Evolutionary conservation across 2,797 vertebrate species (phyloP).

Genomic region (Crenuchus spilurus): DNA sequence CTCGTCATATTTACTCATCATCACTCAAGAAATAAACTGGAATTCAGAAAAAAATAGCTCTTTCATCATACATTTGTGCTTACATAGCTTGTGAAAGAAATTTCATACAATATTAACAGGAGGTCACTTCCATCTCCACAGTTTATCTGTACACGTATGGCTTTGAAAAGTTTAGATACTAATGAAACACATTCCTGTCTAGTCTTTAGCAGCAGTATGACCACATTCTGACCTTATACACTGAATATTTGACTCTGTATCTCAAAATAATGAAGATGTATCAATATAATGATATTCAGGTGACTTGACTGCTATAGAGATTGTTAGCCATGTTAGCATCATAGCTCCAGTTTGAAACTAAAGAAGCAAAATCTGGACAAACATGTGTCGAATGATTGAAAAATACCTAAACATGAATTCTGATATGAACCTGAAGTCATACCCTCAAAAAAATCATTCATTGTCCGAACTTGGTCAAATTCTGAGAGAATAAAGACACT

Average conservation of each 20-base stretch:
- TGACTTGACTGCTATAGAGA: no score
- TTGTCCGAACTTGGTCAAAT: no score
- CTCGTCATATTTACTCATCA: constrained; percentile 38
- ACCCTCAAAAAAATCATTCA: no score
- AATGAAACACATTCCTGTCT: constrained; percentile 7
- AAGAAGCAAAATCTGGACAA: no score
- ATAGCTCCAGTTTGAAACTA: no score
- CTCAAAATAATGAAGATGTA: neutral
- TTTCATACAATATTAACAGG: constrained; percentile 23
- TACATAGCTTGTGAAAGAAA: constrained; percentile 23
- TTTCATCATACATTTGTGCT: constrained; percentile 32
- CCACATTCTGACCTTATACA: neutral
- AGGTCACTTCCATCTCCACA: constrained; percentile 8
- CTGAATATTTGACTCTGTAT: neutral
- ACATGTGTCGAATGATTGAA: no score
- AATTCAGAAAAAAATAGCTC: constrained; percentile 37
- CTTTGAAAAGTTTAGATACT: constrained; percentile 25
- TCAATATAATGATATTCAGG: no score
- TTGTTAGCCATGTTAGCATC: no score
- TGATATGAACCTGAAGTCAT: no score
- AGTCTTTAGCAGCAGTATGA: neutral
- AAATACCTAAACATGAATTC: no score
- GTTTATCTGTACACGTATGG: constrained; percentile 30
- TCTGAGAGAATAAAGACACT: no score
- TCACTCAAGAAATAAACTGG: constrained; percentile 29